phyloP scores from a whole-genome alignment of 2,888 invertebrate genomes.

The Allolobophora icterica region DNA sequence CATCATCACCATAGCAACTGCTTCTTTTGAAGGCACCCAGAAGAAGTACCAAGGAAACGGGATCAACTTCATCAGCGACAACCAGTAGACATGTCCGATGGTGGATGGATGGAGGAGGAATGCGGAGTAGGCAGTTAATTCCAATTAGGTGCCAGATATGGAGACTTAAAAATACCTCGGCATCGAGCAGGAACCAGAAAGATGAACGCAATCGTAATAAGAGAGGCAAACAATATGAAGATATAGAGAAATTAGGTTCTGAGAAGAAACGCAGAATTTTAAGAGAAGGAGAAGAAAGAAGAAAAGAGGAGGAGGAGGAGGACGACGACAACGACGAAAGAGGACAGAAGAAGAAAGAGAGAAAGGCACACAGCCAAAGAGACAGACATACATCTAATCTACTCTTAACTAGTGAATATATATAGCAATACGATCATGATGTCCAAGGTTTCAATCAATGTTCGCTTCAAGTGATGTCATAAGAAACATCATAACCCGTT shows the following conservation, averaged over 20 bases:
- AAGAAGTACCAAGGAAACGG: neutral
- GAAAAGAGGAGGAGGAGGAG: too few species aligned
- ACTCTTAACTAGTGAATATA: too few species aligned
- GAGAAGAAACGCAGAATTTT: too few species aligned
- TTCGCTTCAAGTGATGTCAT: too few species aligned
- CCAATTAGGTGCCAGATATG: neutral
- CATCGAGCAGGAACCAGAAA: neutral
- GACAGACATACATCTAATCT: neutral
- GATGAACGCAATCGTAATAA: neutral
- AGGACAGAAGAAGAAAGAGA: too few species aligned
- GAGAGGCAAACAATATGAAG: too few species aligned
- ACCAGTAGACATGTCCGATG: neutral
- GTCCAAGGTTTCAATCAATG: too few species aligned
- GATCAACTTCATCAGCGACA: slow-evolving; percentile 11
- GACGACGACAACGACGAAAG: too few species aligned
- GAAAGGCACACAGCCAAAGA: neutral
- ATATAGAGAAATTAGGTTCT: too few species aligned
- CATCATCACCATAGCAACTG: slow-evolving; percentile 4
- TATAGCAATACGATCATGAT: too few species aligned
- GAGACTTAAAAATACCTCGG: neutral
- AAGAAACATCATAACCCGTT: too few species aligned
- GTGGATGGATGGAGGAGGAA: neutral
- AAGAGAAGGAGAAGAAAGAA: too few species aligned
- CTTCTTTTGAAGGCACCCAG: neutral
- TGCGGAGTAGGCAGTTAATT: neutral